These are phyloP conservation scores for Rallus limicola DNA, from an alignment of 2,113 vertebrate species.

Conservation along the genomic window DNA sequence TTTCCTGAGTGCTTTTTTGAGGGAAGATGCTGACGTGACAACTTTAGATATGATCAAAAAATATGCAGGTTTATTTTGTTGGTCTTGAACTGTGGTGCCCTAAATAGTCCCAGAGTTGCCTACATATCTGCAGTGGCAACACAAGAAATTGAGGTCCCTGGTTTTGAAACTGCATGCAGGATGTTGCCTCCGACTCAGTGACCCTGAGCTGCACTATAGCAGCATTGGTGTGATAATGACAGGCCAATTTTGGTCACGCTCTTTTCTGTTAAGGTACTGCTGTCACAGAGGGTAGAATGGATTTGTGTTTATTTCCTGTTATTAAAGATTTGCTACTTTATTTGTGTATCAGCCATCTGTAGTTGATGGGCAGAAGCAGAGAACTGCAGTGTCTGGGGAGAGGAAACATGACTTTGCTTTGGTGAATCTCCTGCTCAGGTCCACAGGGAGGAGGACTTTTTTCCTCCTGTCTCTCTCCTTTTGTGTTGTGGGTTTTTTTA, in stretches of 20 bases:
- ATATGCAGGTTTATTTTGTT: neutral
- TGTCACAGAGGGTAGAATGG: neutral
- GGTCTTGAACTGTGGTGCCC: neutral
- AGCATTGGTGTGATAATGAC: fast-evolving
- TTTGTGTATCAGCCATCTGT: neutral
- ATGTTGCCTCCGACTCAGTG: fast-evolving
- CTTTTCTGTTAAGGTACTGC: neutral
- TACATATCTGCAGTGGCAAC: fast-evolving
- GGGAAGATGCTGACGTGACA: neutral
- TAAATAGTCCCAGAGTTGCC: neutral
- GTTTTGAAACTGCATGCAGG: neutral
- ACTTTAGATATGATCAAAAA: neutral
- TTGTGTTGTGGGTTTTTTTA: fast-evolving
- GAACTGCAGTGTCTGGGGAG: neutral
- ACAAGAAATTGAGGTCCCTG: neutral
- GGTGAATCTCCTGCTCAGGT: neutral
- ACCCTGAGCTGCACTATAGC: fast-evolving
- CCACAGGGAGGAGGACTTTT: neutral
- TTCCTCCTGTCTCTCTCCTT: neutral
- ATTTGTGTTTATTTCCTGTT: neutral
- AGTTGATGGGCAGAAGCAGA: neutral
- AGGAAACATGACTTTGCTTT: neutral
- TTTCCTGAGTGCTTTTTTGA: neutral
- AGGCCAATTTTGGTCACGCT: neutral
- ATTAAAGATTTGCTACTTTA: neutral